phyloP scores from a whole-genome alignment of 2,888 invertebrate genomes.

The Mamestra brassicae region DNA sequence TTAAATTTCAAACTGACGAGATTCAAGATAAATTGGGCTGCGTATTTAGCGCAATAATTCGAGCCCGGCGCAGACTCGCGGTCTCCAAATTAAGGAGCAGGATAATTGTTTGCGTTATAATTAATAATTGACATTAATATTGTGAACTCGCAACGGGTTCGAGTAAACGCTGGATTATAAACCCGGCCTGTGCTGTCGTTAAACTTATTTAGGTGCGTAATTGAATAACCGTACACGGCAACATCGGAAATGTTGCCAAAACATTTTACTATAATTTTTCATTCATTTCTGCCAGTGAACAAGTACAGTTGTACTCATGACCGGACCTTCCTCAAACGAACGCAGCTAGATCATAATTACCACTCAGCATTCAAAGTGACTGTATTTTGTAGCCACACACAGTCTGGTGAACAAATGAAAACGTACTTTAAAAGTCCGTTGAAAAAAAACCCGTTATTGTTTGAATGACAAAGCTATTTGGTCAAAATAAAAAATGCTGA shows the following conservation, averaged over 20 bases:
- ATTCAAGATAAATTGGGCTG: slow-evolving; percentile 88
- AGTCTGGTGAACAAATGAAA: slow-evolving; percentile 58
- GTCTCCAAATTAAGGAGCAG: slow-evolving; percentile 83
- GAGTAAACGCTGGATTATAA: slow-evolving; percentile 60
- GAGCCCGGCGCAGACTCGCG: slow-evolving; percentile 80
- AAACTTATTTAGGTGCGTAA: slow-evolving; percentile 61
- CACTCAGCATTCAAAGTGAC: slow-evolving; percentile 34
- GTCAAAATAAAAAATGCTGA: slow-evolving; percentile 13
- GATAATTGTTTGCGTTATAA: slow-evolving; percentile 87
- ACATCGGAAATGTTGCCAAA: slow-evolving; percentile 23
- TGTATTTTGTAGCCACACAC: slow-evolving; percentile 45
- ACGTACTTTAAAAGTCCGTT: slow-evolving; percentile 31
- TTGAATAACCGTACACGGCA: slow-evolving; percentile 53
- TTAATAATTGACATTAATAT: slow-evolving; percentile 86
- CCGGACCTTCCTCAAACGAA: slow-evolving; percentile 30
- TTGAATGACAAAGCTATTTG: slow-evolving; percentile 27
- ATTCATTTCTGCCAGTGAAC: slow-evolving; percentile 16
- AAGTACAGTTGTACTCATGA: slow-evolving; percentile 7
- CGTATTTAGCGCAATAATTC: slow-evolving; percentile 89
- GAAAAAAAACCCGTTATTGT: slow-evolving; percentile 24
- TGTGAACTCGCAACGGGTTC: slow-evolving; percentile 71
- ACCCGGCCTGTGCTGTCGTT: slow-evolving; percentile 61
- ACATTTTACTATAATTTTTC: slow-evolving; percentile 36
- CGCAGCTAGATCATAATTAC: slow-evolving; percentile 36
- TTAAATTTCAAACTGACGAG: slow-evolving; percentile 89